Conservation (phyloP, 2,113 vertebrate genomes). For the Clarias macrocephalus region DNA sequence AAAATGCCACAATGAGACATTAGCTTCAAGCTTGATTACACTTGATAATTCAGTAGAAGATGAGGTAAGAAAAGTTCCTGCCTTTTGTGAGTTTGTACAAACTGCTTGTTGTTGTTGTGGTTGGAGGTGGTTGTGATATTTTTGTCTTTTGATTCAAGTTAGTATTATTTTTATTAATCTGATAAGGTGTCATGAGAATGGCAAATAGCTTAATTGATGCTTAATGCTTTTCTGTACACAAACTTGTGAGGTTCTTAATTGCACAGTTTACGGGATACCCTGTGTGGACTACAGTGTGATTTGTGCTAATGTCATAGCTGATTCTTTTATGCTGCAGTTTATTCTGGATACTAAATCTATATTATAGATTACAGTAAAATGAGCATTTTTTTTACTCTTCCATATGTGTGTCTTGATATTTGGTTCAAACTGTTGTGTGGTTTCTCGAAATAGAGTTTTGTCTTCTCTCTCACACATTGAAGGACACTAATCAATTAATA, state of each 20-base stretch:
- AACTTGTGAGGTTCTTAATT: not conserved
- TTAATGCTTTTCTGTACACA: not conserved
- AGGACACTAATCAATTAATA: not conserved
- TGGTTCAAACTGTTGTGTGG: not conserved
- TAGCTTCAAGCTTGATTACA: not conserved
- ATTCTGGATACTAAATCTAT: not conserved
- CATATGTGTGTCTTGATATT: not conserved
- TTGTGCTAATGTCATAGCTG: not conserved
- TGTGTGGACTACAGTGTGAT: not conserved
- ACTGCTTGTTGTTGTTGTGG: too few species aligned
- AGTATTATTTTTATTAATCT: too few species aligned
- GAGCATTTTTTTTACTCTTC: not conserved
- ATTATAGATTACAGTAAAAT: not conserved
- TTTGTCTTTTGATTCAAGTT: too few species aligned
- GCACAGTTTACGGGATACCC: not conserved
- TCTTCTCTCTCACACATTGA: not conserved
- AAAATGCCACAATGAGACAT: not conserved
- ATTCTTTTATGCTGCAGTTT: too few species aligned
- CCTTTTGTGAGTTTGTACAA: too few species aligned
- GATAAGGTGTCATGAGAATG: too few species aligned
- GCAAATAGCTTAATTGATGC: too few species aligned
- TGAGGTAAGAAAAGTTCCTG: slow-evolving; percentile 17
- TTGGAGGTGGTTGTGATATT: too few species aligned
- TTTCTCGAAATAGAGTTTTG: not conserved
- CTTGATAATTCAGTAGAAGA: slow-evolving; percentile 36